Base-by-base conservation (phyloP, 2,113 vertebrate genomes). In the Meleagris gallopavo region DNA sequence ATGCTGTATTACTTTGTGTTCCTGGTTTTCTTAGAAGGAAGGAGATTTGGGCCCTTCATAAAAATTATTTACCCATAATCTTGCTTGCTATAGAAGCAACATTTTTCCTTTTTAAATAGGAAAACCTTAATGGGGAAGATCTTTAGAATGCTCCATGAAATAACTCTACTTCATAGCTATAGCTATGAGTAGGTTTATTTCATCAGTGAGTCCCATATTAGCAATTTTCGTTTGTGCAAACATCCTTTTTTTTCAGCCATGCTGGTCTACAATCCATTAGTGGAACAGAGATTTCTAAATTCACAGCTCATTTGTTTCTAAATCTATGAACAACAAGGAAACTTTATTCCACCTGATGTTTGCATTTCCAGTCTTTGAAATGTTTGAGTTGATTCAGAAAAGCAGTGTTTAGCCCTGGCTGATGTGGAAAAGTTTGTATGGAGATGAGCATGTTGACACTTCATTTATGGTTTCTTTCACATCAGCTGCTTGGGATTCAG, bases 391-490 rank as follows among this genome's bases (percentile, higher is more conserved):
- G 70, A 61, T 11, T 82, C 30, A 50, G 43, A 32, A 43, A 32
- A 34, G 13, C 58, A 62, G 4, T 65, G 32, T 86, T 78, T 85
- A 73, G 16, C 7, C 22, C 48, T 16, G 69, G 3, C 3, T 43
- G 72, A 20, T 4, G 10, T 0, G 4, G 61, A 64, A 81, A 64
- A 24, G 32, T 30, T 27, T 14, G 5, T 43, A 34, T 0, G 1
- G 36, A 71, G 24, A 16, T 19, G n/a, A 72, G 38, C 43, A 36
- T 54, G n/a, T 4, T 64, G n/a, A 73, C 52, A 55, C 64, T 38
- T 69, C 13, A 21, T 65, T 73, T 60, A 29, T 55, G 11, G 27
- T 69, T 85, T 82, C 48, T 91, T 24, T 38, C n/a, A 20, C 12
- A 50, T 72, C 52, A 76, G 41, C 52, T 80, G 58, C 38, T 3